Evolutionary conservation across 2,113 vertebrate species (phyloP).

Genomic region (Manacus vitellinus): DNA sequence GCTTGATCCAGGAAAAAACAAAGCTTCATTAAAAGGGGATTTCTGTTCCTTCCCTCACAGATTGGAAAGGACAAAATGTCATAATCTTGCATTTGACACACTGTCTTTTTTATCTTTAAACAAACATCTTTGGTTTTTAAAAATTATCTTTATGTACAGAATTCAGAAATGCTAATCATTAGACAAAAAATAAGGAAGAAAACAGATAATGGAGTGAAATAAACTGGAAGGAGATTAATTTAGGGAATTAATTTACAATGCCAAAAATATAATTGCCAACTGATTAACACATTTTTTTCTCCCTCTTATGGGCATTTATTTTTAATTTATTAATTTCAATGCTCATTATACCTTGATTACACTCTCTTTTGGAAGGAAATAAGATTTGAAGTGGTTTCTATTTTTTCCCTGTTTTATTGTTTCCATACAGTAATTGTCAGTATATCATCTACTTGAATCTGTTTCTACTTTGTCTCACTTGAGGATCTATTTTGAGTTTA

Average conservation of each 20-base stretch:
- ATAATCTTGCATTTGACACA: neutral
- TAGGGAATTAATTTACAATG: slow-evolving; percentile 72
- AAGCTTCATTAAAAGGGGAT: neutral
- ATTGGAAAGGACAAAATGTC: neutral
- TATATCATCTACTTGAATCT: slow-evolving; percentile 44
- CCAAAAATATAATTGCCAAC: slow-evolving; percentile 73
- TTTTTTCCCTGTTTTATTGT: slow-evolving; percentile 56
- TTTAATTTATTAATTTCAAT: slow-evolving; percentile 79
- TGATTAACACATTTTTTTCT: slow-evolving; percentile 68
- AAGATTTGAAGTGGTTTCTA: slow-evolving; percentile 65
- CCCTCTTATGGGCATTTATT: slow-evolving; percentile 71
- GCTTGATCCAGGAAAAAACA: neutral
- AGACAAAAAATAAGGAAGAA: slow-evolving; percentile 50
- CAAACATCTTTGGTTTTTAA: neutral
- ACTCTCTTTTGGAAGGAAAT: slow-evolving; percentile 67
- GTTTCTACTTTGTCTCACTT: slow-evolving; percentile 43
- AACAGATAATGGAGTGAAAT: slow-evolving; percentile 53
- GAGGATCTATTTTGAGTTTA: slow-evolving; percentile 65
- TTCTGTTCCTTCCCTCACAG: neutral
- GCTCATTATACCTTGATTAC: slow-evolving; percentile 73
- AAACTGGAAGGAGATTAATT: slow-evolving; percentile 58
- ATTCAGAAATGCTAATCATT: slow-evolving; percentile 49
- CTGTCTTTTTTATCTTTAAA: slow-evolving; percentile 41
- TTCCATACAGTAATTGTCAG: slow-evolving; percentile 56
- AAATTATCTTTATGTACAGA: slow-evolving; percentile 12